phyloP scores from a whole-genome alignment of 2,797 vertebrate genomes.

The Limnodromus scolopaceus region DNA sequence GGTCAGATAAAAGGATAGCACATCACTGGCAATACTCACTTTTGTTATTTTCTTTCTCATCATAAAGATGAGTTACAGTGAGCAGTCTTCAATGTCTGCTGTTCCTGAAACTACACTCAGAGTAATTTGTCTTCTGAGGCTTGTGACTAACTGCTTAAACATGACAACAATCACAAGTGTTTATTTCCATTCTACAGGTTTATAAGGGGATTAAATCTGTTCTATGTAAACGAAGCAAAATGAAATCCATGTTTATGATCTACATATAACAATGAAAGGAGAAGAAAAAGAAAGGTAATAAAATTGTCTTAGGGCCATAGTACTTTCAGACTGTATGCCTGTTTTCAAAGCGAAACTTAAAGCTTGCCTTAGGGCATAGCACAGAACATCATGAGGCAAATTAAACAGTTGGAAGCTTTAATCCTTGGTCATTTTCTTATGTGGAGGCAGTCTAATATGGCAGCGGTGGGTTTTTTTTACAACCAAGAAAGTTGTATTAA shows the following conservation, averaged over 20 bases:
- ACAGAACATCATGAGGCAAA: not conserved
- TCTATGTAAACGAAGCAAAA: constrained; percentile 34
- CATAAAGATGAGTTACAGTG: constrained; percentile 37
- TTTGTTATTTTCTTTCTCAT: not conserved
- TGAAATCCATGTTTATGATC: constrained; percentile 33
- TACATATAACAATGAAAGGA: not conserved
- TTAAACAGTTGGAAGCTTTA: not conserved
- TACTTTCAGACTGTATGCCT: not conserved
- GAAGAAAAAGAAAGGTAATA: not conserved
- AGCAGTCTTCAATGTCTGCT: not conserved
- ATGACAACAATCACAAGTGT: not conserved
- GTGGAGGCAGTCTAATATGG: not conserved
- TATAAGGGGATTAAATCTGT: constrained; percentile 39
- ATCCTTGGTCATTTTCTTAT: not conserved
- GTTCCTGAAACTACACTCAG: not conserved
- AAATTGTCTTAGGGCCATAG: not conserved
- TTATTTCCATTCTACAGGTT: constrained; percentile 53
- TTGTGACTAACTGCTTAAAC: constrained; percentile 39
- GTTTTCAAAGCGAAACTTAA: not conserved
- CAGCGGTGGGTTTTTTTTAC: not conserved
- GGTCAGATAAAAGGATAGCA: not conserved
- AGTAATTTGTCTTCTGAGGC: constrained; percentile 39
- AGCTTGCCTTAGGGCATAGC: not conserved
- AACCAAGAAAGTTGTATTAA: not conserved
- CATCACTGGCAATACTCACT: not conserved